phyloP scores from a whole-genome alignment of 2,113 vertebrate genomes.

The Takifugu bimaculatus region DNA sequence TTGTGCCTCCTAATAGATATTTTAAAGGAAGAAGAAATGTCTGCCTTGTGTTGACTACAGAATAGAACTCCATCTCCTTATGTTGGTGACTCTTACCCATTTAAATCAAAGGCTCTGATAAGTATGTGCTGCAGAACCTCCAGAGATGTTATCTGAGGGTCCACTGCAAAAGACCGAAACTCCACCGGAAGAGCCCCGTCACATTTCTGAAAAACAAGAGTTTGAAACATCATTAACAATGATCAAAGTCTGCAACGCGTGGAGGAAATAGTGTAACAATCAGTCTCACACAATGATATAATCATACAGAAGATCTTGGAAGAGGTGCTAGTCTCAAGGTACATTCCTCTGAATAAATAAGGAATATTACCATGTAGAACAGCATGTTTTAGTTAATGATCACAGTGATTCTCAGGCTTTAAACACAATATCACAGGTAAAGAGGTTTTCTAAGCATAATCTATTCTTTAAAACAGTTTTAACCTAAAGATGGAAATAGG shows the following conservation, averaged over 20 bases:
- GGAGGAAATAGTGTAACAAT: not conserved
- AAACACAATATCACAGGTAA: too few relatives aligned
- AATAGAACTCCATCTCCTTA: slow-evolving; percentile 87
- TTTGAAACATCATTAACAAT: not conserved
- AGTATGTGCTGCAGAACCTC: slow-evolving; percentile 95
- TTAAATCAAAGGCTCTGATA: slow-evolving; percentile 88
- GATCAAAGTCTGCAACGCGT: not conserved
- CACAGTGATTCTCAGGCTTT: too few relatives aligned
- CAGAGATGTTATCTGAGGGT: slow-evolving; percentile 92
- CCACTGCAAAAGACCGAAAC: slow-evolving; percentile 90
- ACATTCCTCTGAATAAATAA: too few relatives aligned
- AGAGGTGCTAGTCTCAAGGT: too few relatives aligned
- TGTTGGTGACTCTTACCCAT: slow-evolving; percentile 76
- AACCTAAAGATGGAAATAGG: too few relatives aligned
- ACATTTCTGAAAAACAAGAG: slow-evolving; percentile 77
- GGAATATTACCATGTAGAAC: too few relatives aligned
- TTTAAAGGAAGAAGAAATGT: too few relatives aligned
- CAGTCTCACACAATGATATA: not conserved
- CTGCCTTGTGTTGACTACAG: too few relatives aligned
- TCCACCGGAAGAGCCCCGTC: slow-evolving; percentile 83
- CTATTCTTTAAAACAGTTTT: too few relatives aligned
- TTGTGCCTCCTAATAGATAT: slow-evolving; percentile 77
- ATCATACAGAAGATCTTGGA: not conserved
- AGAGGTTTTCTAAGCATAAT: too few relatives aligned
- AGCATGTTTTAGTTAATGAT: too few relatives aligned